Evolutionary conservation across 2,113 vertebrate species (phyloP).

Genomic region (Syngnathoides biaculeatus): DNA sequence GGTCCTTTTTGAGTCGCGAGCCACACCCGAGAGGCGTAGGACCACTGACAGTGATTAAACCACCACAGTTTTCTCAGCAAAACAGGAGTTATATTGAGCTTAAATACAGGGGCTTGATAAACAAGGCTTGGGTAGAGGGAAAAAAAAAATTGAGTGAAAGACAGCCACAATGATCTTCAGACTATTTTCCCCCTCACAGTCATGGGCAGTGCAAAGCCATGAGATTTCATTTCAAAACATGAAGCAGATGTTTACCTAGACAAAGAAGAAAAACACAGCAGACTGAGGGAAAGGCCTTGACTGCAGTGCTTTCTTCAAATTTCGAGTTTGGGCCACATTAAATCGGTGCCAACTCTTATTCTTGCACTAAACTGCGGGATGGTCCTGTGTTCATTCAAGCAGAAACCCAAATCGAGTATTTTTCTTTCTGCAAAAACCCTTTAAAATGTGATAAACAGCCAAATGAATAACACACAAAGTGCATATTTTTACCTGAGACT

Average conservation of each 20-base stretch:
- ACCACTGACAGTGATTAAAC: constrained; percentile 77
- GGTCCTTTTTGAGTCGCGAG: constrained; percentile 67
- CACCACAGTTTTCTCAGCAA: constrained; percentile 79
- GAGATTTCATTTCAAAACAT: constrained; percentile 74
- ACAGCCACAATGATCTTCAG: constrained; percentile 72
- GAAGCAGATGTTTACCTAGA: constrained; percentile 78
- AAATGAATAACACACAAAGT: constrained; percentile 37
- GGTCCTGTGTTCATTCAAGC: constrained; percentile 47
- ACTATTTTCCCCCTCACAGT: constrained; percentile 71
- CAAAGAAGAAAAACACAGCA: constrained; percentile 58
- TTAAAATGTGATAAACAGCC: constrained; percentile 3
- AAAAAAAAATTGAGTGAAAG: constrained; percentile 68
- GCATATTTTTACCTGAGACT: constrained; percentile 30
- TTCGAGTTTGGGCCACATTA: constrained; percentile 45
- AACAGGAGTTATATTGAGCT: constrained; percentile 84
- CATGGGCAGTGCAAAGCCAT: constrained; percentile 69
- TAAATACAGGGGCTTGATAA: constrained; percentile 86
- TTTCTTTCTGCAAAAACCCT: constrained; percentile 35
- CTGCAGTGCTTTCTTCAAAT: constrained; percentile 54
- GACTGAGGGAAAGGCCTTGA: constrained; percentile 45
- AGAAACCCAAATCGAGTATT: constrained; percentile 48
- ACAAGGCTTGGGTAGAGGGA: constrained; percentile 73
- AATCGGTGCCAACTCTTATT: constrained; percentile 43
- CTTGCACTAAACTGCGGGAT: constrained; percentile 55
- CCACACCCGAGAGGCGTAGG: constrained; percentile 76